These are phyloP conservation scores for Drosophila sp. DNA, from an alignment of 1,140 invertebrate genomes.

Conservation along the genomic window DNA sequence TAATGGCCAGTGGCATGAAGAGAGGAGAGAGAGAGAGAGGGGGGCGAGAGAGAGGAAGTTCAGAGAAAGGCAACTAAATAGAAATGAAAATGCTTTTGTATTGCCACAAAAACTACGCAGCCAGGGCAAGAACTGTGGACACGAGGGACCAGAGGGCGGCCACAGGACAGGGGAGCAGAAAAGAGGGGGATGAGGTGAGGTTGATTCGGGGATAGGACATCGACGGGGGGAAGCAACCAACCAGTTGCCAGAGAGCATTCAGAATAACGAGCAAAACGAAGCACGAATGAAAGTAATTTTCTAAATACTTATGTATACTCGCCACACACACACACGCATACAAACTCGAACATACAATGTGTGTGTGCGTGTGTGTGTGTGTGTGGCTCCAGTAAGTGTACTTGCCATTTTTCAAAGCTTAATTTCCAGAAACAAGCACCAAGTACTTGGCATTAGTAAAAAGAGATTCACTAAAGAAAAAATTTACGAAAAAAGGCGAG, in stretches of 20 bases:
- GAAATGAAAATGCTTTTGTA: constrained; percentile 78
- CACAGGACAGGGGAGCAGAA: neutral
- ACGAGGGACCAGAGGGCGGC: neutral
- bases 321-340: neutral
- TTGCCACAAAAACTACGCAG: constrained; percentile 70
- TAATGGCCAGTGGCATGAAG: constrained; percentile 34
- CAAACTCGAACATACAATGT: neutral
- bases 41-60: neutral
- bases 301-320: constrained; percentile 69
- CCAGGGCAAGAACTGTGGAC: constrained; percentile 8
- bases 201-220: neutral
- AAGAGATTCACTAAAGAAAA: constrained; percentile 26
- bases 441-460: constrained; percentile 43
- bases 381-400: constrained; percentile 30
- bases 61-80: constrained; percentile 65
- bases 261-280: constrained; percentile 76
- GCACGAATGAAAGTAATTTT: constrained; percentile 80
- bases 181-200: neutral
- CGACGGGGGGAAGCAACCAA: constrained; percentile 11
- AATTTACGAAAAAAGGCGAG: constrained; percentile 12
- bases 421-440: constrained; percentile 71
- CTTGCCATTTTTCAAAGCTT: constrained; percentile 77
- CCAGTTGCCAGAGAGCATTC: constrained; percentile 48
- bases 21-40: neutral
- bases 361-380: constrained; percentile 23